phyloP scores from a whole-genome alignment of 1,140 invertebrate species.

The Papilio aristodemus region DNA sequence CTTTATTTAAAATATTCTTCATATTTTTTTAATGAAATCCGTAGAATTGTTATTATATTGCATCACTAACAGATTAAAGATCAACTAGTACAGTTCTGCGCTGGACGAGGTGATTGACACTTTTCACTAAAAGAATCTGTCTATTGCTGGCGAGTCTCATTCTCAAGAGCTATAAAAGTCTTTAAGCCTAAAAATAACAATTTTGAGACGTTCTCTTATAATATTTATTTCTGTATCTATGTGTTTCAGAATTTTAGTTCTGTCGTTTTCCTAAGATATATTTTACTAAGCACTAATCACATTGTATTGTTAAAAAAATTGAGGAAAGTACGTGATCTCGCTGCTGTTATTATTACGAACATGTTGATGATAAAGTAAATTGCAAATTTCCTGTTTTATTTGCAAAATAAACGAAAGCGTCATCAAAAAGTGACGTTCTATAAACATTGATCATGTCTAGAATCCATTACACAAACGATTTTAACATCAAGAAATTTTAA shows the following conservation, averaged over 20 bases:
- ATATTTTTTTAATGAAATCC: too few relatives aligned
- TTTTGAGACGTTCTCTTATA: not conserved
- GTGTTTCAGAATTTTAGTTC: not conserved
- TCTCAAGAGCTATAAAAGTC: not conserved
- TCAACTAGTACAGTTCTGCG: not conserved
- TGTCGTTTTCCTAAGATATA: not conserved
- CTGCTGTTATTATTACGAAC: not conserved
- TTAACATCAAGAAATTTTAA: not conserved
- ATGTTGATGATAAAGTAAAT: not conserved
- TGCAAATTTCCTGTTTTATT: slow-evolving; percentile 6
- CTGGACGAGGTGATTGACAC: slow-evolving; percentile 17
- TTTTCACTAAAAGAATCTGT: slow-evolving; percentile 10
- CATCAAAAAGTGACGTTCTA: not conserved
- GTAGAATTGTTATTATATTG: not conserved
- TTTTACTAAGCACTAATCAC: not conserved
- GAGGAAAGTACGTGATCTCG: not conserved
- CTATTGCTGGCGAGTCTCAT: not conserved
- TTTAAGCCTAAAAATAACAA: not conserved
- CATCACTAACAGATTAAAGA: not conserved
- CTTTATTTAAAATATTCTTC: too few relatives aligned
- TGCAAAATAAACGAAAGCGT: slow-evolving; percentile 9
- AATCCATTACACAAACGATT: slow-evolving; percentile 9
- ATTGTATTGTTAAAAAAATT: not conserved
- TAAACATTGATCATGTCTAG: slow-evolving; percentile 16
- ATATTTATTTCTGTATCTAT: not conserved